These are phyloP conservation scores for Liolophura sinensis DNA, from an alignment of 1,140 invertebrate species.

Conservation along the genomic window DNA sequence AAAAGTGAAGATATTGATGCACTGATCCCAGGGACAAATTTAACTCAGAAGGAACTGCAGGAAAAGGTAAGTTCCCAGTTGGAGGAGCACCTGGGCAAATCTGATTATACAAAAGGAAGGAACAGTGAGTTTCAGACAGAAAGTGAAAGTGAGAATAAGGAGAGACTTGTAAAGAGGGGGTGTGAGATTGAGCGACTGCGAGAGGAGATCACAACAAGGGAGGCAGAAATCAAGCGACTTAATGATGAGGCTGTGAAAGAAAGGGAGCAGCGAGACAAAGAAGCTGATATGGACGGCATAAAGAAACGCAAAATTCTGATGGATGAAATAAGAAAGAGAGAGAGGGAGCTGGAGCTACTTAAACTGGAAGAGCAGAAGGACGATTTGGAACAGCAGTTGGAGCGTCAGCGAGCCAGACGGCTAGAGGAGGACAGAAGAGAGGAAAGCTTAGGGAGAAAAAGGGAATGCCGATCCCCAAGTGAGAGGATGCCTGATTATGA, in stretches of 20 bases:
- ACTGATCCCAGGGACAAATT: constrained; percentile 42
- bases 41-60: constrained; percentile 41
- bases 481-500: constrained; percentile 7
- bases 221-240: not conserved
- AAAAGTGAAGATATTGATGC: constrained; percentile 22
- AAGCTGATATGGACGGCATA: not conserved
- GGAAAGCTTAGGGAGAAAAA: constrained; percentile 12
- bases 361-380: constrained; percentile 8
- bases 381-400: constrained; percentile 10
- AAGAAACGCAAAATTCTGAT: not conserved
- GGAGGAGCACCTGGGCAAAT: constrained; percentile 20
- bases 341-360: constrained; percentile 11
- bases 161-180: constrained; percentile 5
- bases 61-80: constrained; percentile 42
- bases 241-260: not conserved
- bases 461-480: constrained; percentile 9
- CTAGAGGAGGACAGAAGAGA: constrained; percentile 11
- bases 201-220: not conserved
- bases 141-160: constrained; percentile 21
- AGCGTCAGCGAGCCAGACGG: constrained; percentile 14
- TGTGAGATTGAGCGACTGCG: not conserved
- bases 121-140: constrained; percentile 14
- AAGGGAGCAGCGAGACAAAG: not conserved
- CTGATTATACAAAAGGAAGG: not conserved
- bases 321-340: constrained; percentile 2